Conservation (phyloP, 2,888 invertebrate species). For the Danaus chrysippus region DNA sequence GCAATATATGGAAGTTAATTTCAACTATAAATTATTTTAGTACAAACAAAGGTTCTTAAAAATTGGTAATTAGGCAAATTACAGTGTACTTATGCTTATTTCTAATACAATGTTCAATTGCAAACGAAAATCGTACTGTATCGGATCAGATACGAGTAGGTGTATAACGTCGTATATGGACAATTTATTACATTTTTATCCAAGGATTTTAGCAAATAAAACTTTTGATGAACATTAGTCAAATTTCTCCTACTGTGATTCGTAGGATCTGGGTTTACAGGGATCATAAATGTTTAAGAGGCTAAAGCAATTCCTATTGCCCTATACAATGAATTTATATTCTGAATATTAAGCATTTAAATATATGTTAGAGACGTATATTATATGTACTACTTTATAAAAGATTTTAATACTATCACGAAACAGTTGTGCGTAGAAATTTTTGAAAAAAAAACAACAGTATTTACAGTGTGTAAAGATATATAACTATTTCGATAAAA, state of each 20-base stretch:
- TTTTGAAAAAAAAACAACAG: constrained; percentile 53
- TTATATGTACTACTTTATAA: constrained; percentile 46
- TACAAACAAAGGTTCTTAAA: too few species aligned
- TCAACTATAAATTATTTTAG: too few species aligned
- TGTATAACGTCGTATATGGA: too few species aligned
- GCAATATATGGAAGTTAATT: too few species aligned
- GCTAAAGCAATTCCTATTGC: background rate
- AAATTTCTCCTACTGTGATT: background rate
- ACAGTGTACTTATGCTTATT: too few species aligned
- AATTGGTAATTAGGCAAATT: too few species aligned
- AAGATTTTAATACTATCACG: constrained; percentile 57
- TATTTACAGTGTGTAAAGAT: constrained; percentile 59
- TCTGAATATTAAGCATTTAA: constrained; percentile 2
- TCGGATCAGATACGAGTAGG: too few species aligned
- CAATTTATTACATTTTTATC: too few species aligned
- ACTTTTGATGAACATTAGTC: too few species aligned
- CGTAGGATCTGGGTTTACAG: constrained; percentile 1
- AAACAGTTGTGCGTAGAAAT: constrained; percentile 74
- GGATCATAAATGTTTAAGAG: background rate
- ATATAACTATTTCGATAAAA: constrained; percentile 40
- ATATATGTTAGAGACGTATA: constrained; percentile 37
- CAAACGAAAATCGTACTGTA: too few species aligned
- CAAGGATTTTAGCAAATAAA: too few species aligned
- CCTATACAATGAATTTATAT: background rate
- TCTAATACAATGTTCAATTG: too few species aligned